Percentiles rank a stretch among this genome's conserved stretches.
phyloP scores from a whole-genome alignment of 2,797 vertebrate species.

The Psittacula derbiana region DNA sequence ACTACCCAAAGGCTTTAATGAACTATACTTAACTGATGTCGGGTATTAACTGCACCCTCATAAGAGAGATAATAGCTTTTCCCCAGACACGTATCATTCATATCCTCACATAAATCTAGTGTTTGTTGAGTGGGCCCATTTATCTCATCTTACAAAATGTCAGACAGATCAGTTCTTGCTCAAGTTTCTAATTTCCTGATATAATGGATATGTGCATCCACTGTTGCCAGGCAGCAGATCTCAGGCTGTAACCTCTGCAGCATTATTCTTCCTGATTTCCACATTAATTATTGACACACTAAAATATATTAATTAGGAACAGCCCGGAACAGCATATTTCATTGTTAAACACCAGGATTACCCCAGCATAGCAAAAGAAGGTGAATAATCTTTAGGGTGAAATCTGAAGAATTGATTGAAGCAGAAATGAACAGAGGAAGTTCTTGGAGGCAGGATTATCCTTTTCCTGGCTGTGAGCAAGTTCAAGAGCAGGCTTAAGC shows the following conservation, averaged over 20 bases:
- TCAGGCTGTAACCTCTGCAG: not conserved
- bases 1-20: constrained; percentile 61
- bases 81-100: constrained; percentile 34
- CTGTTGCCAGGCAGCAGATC: constrained; percentile 41
- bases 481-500: not conserved
- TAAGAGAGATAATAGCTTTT: constrained; percentile 40
- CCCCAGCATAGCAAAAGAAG: not conserved
- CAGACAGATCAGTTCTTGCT: constrained; percentile 40
- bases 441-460: not conserved
- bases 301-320: constrained; percentile 51
- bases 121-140: constrained; percentile 49
- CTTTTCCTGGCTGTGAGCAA: not conserved
- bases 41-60: constrained; percentile 42
- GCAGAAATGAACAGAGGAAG: not conserved
- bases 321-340: not conserved
- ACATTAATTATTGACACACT: constrained; percentile 41
- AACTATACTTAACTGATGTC: constrained; percentile 51
- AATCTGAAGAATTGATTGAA: not conserved
- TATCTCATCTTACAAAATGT: constrained; percentile 63
- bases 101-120: constrained; percentile 42
- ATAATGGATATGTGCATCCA: constrained; percentile 30
- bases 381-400: not conserved
- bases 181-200: constrained; percentile 56
- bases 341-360: not conserved
- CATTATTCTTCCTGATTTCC: constrained; percentile 10